These are phyloP conservation scores for Ferdinandea cuprea DNA, from an alignment of 2,888 invertebrate species.

Conservation along the genomic window DNA sequence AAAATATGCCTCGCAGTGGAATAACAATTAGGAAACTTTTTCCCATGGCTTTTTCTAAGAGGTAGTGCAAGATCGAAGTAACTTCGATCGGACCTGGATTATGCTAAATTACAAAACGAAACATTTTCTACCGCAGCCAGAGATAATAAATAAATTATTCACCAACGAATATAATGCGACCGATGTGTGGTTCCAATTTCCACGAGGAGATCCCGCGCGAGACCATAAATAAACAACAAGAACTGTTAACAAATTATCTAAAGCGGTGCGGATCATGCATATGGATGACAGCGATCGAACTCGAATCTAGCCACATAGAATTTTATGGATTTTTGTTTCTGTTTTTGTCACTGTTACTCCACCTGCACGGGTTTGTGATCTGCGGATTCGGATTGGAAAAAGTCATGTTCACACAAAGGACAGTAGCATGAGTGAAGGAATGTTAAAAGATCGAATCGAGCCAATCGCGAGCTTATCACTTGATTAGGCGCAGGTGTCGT, in stretches of 20 bases:
- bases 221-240: constrained; percentile 36
- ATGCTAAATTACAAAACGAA: constrained; percentile 62
- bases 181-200: constrained; percentile 51
- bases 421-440: constrained; percentile 16
- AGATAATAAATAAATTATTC: constrained; percentile 19
- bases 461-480: constrained; percentile 24
- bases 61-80: no score
- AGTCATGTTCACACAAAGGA: not conserved
- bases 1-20: constrained; percentile 50
- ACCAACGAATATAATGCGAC: constrained; percentile 34
- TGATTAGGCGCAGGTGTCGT: constrained; percentile 48
- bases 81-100: constrained; percentile 26
- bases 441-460: constrained; percentile 21
- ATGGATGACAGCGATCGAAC: constrained; percentile 4
- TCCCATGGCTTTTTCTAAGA: constrained; percentile 49
- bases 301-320: constrained; percentile 21
- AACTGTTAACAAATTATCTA: constrained; percentile 61
- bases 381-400: not conserved
- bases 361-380: not conserved
- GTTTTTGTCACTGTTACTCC: no score
- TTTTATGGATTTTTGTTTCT: not conserved
- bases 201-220: constrained; percentile 31
- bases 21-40: constrained; percentile 51
- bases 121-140: constrained; percentile 26
- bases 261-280: constrained; percentile 10